Base-by-base conservation (phyloP, 2,888 invertebrate genomes). In the Drosophila prostipennis region DNA sequence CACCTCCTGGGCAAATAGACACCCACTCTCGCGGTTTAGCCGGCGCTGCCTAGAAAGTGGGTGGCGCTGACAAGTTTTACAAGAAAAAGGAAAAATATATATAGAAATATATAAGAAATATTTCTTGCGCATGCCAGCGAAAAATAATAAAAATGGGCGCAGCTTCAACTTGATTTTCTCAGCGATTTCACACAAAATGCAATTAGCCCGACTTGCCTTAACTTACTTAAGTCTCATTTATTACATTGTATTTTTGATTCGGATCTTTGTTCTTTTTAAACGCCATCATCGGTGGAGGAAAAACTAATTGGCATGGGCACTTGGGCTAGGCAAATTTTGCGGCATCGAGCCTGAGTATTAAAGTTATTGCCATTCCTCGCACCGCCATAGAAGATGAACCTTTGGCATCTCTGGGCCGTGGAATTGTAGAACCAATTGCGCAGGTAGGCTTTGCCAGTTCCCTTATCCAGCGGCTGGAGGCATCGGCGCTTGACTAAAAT, bases 1-100 rank as follows among this genome's bases (percentile, higher is more conserved):
- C 69, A 76, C 67, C 76, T 82, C 65, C 73, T 71, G 64, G 56
- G 53, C 64, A 65, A 68, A 80, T 51, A 42, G 43, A 55, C 55
- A 55, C 61, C 65, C 55, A 72, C 56, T 71, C 36, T 19, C 45
- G 16, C 39, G 13, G 42, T n/a, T 54, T 10, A 36, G 56, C 53
- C 6, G 40, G 54, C 56, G 49, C 46, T 78, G 69, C 61, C 63
- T 77, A 61, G 72, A 86, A 86, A 83, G 83, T 83, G 83, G 83
- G 83, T 86, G 83, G 86, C 86, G 79, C 78, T 83, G 78, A 80
- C 83, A 79, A 80, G 76, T 79, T 85, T 65, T 72, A 69, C 46
- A 34, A 67, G 37, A 45, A 59, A 43, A 23, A 37, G 14, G 16
- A 16, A 32, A 65, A 46, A 45, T n/a, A 26, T 54, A 52, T 61